Evolutionary conservation across 1,140 invertebrate genomes (phyloP), one percentile per base, ranked within the genome.

Genomic region (Cephus cinctus): DNA sequence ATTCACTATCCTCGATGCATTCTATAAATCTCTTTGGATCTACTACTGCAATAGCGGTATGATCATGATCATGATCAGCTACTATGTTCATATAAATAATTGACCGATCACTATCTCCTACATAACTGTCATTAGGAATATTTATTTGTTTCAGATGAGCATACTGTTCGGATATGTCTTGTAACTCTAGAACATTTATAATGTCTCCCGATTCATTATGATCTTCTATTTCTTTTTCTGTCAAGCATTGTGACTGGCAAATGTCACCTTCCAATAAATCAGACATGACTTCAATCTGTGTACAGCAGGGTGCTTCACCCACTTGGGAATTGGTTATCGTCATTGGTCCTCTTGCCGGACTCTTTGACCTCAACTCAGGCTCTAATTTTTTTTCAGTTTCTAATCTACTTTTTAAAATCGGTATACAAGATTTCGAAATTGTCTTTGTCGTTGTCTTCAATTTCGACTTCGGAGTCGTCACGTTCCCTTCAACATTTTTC

Each of bases 381-480:
- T 19, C 18, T n/a, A 42, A 44, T 12, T 35, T 42, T 41, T 30
- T 52, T 8, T 43, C 20, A 18, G 20, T 34, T 19, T 61, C 54
- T 5, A 60, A 39, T 47, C 60, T 38, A 11, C 50, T 64, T 39
- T 57, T 64, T 11, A 61, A 38, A 20, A 68, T 36, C 2, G 65
- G 59, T 48, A 68, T 70, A 14, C 52, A 61, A 14, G 65, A 72
- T 43, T 50, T 69, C 4, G 55, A 58, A 4, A 15, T 9, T 18
- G 35, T 38, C 16, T 18, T 12, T 9, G 11, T 16, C 35, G 45
- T 47, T 5, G 30, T 54, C 51, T 50, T n/a, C 25, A 8, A 34
- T 42, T 25, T 53, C 39, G 43, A 21, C n/a, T 12, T 18, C 8
- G 44, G 14, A 47, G 47, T 30, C 23, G 20, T 43, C 22, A 39